Percentiles rank a stretch among this genome's conserved stretches.
phyloP scores from a whole-genome alignment of 1,140 invertebrate species.

The Leptinotarsa texana region DNA sequence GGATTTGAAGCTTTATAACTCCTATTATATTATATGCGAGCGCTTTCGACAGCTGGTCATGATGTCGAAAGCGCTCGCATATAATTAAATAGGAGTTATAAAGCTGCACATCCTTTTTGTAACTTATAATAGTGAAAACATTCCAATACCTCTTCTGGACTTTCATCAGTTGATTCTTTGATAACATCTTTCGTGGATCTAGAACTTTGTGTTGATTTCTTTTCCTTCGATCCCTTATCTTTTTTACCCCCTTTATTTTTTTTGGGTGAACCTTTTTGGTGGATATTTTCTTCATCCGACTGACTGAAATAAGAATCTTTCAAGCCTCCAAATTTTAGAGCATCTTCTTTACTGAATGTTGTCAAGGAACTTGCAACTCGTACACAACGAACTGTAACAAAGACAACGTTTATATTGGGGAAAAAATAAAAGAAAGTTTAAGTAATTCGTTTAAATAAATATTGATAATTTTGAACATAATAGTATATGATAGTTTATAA shows the following conservation, averaged over 20 bases:
- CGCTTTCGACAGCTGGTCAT: too few species aligned
- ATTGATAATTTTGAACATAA: too few species aligned
- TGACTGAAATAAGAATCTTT: constrained; percentile 47
- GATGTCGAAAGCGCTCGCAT: too few species aligned
- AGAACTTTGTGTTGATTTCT: constrained; percentile 31
- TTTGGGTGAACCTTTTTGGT: constrained; percentile 23
- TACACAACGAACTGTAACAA: constrained; percentile 39
- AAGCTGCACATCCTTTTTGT: too few species aligned
- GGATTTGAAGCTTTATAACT: too few species aligned
- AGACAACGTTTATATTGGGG: background rate
- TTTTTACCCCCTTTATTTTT: background rate
- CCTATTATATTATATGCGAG: too few species aligned
- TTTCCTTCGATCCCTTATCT: constrained; percentile 33
- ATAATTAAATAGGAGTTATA: too few species aligned
- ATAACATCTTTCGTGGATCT: constrained; percentile 31
- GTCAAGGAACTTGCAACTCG: constrained; percentile 41
- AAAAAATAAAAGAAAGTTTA: background rate
- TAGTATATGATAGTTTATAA: too few species aligned
- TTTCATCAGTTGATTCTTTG: background rate
- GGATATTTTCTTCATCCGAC: background rate
- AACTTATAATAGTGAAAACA: too few species aligned
- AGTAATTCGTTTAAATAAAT: too few species aligned
- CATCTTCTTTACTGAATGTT: constrained; percentile 46
- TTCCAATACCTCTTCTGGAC: background rate
- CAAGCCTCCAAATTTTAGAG: constrained; percentile 36